phyloP scores from a whole-genome alignment of 2,888 invertebrate genomes.

The Andrena hattorfiana region DNA sequence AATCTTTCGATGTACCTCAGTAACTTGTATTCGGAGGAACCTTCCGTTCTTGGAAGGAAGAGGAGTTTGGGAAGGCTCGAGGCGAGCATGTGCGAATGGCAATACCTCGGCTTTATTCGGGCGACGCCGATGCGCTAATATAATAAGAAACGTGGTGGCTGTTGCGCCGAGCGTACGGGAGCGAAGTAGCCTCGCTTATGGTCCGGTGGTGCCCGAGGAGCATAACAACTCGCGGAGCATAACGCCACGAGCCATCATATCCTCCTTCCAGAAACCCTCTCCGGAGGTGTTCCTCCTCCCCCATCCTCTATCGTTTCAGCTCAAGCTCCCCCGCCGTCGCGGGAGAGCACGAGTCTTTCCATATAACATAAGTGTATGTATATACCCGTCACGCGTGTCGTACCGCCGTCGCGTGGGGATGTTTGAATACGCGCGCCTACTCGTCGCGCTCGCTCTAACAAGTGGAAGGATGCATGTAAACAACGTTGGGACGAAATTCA shows the following conservation, averaged over 20 bases:
- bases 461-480: constrained; percentile 31
- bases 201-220: constrained; percentile 84
- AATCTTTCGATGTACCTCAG: background rate
- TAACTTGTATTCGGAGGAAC: background rate
- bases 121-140: constrained; percentile 83
- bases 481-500: background rate
- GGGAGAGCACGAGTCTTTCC: constrained; percentile 51
- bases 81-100: background rate
- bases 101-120: constrained; percentile 68
- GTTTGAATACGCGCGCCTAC: constrained; percentile 1
- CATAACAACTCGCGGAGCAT: constrained; percentile 84
- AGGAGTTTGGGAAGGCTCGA: background rate
- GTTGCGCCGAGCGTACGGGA: constrained; percentile 71
- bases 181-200: constrained; percentile 82
- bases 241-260: constrained; percentile 85
- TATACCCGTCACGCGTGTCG: constrained; percentile 61
- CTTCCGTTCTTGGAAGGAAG: background rate
- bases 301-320: constrained; percentile 46
- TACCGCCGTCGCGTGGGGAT: constrained; percentile 26
- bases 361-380: constrained; percentile 19
- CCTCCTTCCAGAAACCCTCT: constrained; percentile 81
- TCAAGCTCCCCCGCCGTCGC: constrained; percentile 41
- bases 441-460: constrained; percentile 34
- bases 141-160: constrained; percentile 81
- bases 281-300: constrained; percentile 66